A percentile compares a stretch with the other conserved stretches of the same genome.
Evolutionary conservation across 1,140 invertebrate species (phyloP).

Genomic region (Contarinia nasturtii): DNA sequence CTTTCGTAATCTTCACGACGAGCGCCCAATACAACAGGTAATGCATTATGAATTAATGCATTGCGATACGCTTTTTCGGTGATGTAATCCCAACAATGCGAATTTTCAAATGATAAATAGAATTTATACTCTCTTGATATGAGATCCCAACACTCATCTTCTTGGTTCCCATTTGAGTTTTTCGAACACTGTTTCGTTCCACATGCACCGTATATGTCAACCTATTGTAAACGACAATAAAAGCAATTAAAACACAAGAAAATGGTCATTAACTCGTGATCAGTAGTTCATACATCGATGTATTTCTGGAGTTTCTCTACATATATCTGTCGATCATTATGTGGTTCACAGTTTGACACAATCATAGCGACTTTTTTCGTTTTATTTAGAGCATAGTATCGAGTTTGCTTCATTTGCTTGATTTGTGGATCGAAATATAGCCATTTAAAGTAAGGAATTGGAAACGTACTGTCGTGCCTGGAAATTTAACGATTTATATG

Average conservation of each 20-base stretch:
- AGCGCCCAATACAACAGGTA: slow-evolving; percentile 30
- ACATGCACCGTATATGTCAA: slow-evolving; percentile 53
- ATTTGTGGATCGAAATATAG: slow-evolving; percentile 16
- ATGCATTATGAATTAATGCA: slow-evolving; percentile 24
- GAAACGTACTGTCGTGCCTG: slow-evolving; percentile 24
- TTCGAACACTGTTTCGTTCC: slow-evolving; percentile 15
- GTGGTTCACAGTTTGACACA: slow-evolving; percentile 37
- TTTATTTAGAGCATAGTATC: slow-evolving; percentile 11
- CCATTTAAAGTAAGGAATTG: slow-evolving; percentile 12
- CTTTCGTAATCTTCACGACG: slow-evolving; percentile 25
- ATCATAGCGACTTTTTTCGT: slow-evolving; percentile 35
- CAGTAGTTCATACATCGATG: slow-evolving; percentile 23
- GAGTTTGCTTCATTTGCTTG: slow-evolving; percentile 15
- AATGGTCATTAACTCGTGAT: no score
- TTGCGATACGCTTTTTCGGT: slow-evolving; percentile 38
- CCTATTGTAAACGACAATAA: slow-evolving; percentile 8
- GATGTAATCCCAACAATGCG: slow-evolving; percentile 35
- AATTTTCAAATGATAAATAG: slow-evolving; percentile 50
- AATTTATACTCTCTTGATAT: slow-evolving; percentile 37
- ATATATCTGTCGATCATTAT: slow-evolving; percentile 31
- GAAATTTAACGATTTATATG: slow-evolving; percentile 25
- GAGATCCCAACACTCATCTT: no score
- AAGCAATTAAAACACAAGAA: no score
- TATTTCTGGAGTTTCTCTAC: slow-evolving; percentile 31
- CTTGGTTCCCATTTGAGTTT: slow-evolving; percentile 20